Conservation (phyloP, 2,113 vertebrate species). For the Lethenteron camtschaticum region DNA sequence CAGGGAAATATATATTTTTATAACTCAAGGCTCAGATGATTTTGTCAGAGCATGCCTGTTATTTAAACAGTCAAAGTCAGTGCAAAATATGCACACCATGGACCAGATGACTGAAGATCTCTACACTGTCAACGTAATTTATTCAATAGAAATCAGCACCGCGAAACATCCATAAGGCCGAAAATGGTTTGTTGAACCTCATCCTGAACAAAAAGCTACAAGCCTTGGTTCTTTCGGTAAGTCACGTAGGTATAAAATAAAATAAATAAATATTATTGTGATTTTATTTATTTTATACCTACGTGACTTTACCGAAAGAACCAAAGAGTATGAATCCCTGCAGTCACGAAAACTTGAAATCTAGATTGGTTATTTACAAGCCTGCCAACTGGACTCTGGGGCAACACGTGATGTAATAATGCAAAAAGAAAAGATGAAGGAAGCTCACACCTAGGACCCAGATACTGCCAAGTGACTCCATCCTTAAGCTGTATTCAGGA, state of each 20-base stretch:
- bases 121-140: neutral
- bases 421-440: neutral
- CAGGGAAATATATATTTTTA: too few relatives aligned
- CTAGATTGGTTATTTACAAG: too few relatives aligned
- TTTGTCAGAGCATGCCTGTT: neutral
- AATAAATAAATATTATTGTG: too few relatives aligned
- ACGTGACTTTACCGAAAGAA: too few relatives aligned
- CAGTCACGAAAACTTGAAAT: too few relatives aligned
- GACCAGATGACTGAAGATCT: neutral
- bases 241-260: too few relatives aligned
- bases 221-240: too few relatives aligned
- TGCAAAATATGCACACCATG: neutral
- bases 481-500: conserved; percentile 5
- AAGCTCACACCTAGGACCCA: neutral
- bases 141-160: too few relatives aligned
- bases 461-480: neutral
- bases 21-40: too few relatives aligned
- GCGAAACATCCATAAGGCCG: neutral
- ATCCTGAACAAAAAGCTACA: neutral
- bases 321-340: too few relatives aligned
- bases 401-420: neutral
- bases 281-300: too few relatives aligned
- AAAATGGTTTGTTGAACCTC: neutral
- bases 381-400: neutral
- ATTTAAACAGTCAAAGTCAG: neutral